phyloP scores from a whole-genome alignment of 2,797 vertebrate genomes.

The Masticophis lateralis region DNA sequence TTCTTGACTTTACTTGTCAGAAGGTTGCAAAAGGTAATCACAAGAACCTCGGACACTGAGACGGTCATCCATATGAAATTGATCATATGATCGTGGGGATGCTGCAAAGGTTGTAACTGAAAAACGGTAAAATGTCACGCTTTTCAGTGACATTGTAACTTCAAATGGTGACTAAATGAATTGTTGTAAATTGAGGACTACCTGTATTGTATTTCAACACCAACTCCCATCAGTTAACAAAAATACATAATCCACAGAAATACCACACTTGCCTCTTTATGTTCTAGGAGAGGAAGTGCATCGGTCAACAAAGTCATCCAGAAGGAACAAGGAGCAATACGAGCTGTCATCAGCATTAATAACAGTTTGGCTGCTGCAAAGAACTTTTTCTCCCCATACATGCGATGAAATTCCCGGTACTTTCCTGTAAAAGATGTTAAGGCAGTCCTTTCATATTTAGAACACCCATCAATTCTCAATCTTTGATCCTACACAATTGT shows the following conservation, averaged over 20 bases:
- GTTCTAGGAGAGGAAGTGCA: constrained; percentile 91
- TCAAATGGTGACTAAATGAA: too few relatives aligned
- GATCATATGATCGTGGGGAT: too few relatives aligned
- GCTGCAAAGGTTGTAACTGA: too few relatives aligned
- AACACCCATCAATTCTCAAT: too few relatives aligned
- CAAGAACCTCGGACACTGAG: too few relatives aligned
- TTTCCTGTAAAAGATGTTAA: constrained; percentile 75
- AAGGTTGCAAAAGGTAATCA: too few relatives aligned
- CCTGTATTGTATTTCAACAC: rapidly evolving
- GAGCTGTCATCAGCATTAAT: constrained; percentile 91
- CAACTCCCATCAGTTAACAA: too few relatives aligned
- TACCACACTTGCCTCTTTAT: constrained; percentile 82
- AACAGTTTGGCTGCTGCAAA: constrained; percentile 84
- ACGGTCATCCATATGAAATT: too few relatives aligned
- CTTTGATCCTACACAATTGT: rapidly evolving
- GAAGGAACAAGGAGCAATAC: constrained; percentile 91
- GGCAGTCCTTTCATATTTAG: neutral
- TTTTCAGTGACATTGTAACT: too few relatives aligned
- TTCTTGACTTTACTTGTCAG: too few relatives aligned
- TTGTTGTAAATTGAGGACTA: too few relatives aligned
- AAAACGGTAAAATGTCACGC: too few relatives aligned
- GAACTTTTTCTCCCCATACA: constrained; percentile 88
- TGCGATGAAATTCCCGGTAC: constrained; percentile 93
- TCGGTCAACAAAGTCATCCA: constrained; percentile 96
- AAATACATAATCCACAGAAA: rapidly evolving